Conservation (phyloP, 2,888 invertebrate genomes). For the Cryptocephalus primarius region DNA sequence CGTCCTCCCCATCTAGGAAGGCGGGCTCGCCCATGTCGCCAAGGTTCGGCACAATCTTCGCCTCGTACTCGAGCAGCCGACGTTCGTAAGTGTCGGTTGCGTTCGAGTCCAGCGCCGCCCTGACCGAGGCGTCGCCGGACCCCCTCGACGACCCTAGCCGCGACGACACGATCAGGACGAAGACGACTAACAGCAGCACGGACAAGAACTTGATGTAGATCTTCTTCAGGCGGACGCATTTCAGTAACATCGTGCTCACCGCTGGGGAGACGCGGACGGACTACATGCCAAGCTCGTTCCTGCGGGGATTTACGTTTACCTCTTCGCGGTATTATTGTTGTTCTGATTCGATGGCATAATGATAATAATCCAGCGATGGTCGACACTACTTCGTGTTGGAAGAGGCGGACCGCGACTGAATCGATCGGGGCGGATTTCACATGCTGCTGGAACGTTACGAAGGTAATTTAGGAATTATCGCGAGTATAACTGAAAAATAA, state of each 20-base stretch:
- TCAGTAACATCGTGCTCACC: slow-evolving; percentile 18
- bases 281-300: too few species aligned
- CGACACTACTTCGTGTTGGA: too few species aligned
- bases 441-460: too few species aligned
- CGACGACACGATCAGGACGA: slow-evolving; percentile 6
- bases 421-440: too few species aligned
- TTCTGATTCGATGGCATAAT: too few species aligned
- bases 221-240: slow-evolving; percentile 22
- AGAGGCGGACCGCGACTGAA: too few species aligned
- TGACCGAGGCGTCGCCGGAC: neutral
- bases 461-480: too few species aligned
- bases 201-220: slow-evolving; percentile 18
- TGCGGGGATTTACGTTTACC: too few species aligned
- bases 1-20: slow-evolving; percentile 54
- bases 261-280: too few species aligned
- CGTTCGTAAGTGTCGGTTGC: slow-evolving; percentile 16
- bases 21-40: slow-evolving; percentile 65
- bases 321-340: too few species aligned
- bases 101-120: slow-evolving; percentile 8
- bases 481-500: too few species aligned
- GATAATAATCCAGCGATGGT: too few species aligned
- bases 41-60: slow-evolving; percentile 53
- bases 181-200: slow-evolving; percentile 5
- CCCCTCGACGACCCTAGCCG: slow-evolving; percentile 6
- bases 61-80: slow-evolving; percentile 39